Base-by-base conservation (phyloP, 2,113 vertebrate genomes). In the Dipodomys stephensi region DNA sequence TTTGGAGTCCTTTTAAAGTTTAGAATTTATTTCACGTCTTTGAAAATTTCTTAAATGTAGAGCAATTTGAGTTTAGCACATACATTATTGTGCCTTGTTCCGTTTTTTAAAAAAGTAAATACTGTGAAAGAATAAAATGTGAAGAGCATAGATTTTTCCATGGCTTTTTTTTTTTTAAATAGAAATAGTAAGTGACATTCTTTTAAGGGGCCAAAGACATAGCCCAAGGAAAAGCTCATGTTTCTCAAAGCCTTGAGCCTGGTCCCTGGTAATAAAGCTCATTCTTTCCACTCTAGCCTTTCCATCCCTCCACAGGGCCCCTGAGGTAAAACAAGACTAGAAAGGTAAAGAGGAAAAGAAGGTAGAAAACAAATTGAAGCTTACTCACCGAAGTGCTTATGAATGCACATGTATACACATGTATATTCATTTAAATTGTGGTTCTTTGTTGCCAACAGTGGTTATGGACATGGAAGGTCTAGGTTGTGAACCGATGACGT, bases 21-120 rank as follows among this genome's bases (percentile, higher is more conserved):
- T 77, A 95, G 81, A 96, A 97, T 82, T 97, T 97, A 94, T 88
- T 95, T 97, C 91, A 44, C 32, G 80, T 92, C 91, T 90, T 80
- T 60, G 25, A n/a, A 73, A 91, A 73, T 71, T 69, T 6, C 82
- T 91, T 94, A n/a, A 39, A 76, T 81, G 30, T 83, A n/a, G 72
- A 92, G 32, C 93, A 87, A 82, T 88, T 90, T 93, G 15, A 95
- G 13, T 69, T 39, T 49, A 84, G 6, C 22, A 44, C 6, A 22
- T 32, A 69, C 10, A 68, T 71, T 72, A 67, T 79, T 89, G 5
- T 25, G 44, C 9, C 16, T 83, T 87, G 18, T 18, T 44, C 88
- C 32, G 57, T 53, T 6, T 74, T 86, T 60, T 39, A 28, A 85
- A 62, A 91, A 67, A 84, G 53, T 28, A 62, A 19, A 73, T 72